Conservation (phyloP, 2,797 vertebrate species). For the Serranus cabrilla region DNA sequence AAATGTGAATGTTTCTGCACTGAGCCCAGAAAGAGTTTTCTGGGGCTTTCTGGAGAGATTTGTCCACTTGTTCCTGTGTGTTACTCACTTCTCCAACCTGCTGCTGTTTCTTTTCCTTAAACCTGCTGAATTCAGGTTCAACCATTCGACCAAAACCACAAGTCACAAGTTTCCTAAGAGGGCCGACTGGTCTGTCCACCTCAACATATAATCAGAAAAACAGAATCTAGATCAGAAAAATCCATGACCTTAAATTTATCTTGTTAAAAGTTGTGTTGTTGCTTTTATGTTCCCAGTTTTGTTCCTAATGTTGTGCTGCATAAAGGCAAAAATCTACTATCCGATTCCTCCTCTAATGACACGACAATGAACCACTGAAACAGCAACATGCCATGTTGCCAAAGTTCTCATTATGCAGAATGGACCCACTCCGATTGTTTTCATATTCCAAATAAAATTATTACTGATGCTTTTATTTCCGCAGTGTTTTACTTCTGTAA, state of each 20-base stretch:
- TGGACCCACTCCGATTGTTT: no score
- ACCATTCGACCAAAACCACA: not conserved
- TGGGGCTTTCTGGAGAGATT: not conserved
- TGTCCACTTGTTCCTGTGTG: not conserved
- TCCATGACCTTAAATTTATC: no score
- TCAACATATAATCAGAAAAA: not conserved
- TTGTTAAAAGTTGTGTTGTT: not conserved
- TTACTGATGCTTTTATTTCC: no score
- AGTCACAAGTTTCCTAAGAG: not conserved
- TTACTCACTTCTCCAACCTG: not conserved
- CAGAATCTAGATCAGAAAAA: no score
- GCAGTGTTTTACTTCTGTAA: no score
- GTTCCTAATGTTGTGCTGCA: not conserved
- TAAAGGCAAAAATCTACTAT: not conserved
- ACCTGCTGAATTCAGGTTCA: not conserved
- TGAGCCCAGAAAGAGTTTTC: not conserved
- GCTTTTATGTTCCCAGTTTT: not conserved
- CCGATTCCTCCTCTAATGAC: not conserved
- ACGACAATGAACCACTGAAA: no score
- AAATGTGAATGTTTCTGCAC: not conserved
- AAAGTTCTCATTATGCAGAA: no score
- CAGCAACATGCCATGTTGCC: no score
- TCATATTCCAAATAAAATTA: no score
- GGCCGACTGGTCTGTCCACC: not conserved
- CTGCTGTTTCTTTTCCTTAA: not conserved